Evolutionary conservation across 2,888 invertebrate genomes (phyloP), one percentile per base, ranked within the genome.

Genomic region (Noctua pronuba): DNA sequence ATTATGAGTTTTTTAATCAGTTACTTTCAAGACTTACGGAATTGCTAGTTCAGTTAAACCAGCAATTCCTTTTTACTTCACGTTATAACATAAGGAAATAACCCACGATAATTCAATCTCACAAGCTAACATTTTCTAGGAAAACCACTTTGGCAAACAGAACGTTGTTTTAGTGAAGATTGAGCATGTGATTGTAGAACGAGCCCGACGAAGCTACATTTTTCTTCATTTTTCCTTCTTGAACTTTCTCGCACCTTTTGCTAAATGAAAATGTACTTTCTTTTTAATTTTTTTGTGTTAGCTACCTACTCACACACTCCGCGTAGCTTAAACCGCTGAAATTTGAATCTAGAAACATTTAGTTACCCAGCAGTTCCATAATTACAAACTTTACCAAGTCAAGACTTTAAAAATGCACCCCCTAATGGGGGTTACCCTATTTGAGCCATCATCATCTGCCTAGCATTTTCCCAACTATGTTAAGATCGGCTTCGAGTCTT

Each of bases 141-240:
- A 31, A 77, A 77, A 38, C 21, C 46, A 38, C 28, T 64, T 67
- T 35, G 35, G 31, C 46, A 62, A 24, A 71, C 28, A 46, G 41
- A 83, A 49, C 35, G 64, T 78, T 35, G 49, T 69, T 83, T 73
- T 65, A 83, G 73, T 44, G 49, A 73, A 64, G 49, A 69, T 78
- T 52, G 64, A 58, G 60, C 46, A 49, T 77, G 67, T 68, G 72
- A 67, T 68, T 64, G 41, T 18, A 11, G 49, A 66, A 70, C 44
- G 44, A 82, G 13, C 44, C 24, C 31, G 18, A 16, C 8, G 3
- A 60, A 58, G 44, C 18, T 44, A 52, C 41, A 82, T 49, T 65
- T 69, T 62, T 77, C 62, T 77, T 62, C n/a, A 62, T 41, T 49
- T 73, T 49, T 52, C 8, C 16, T 69, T 60, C 52, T 58, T 21